phyloP scores from a whole-genome alignment of 23 tunicate genomes.

The Clavelina lepadiformis region DNA sequence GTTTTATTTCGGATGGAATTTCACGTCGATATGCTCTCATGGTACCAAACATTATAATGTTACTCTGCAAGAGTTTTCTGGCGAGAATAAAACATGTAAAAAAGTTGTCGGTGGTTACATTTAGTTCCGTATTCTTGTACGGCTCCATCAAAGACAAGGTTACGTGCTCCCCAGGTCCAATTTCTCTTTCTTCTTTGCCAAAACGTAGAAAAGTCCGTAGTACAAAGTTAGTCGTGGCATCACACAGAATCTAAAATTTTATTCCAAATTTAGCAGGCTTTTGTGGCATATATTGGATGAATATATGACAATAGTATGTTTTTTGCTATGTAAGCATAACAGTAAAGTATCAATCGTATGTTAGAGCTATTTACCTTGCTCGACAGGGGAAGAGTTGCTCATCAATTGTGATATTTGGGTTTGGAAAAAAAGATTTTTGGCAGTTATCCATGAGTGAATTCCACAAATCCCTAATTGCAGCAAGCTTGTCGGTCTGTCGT shows the following conservation, averaged over 20 bases:
- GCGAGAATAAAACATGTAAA: slow-evolving; percentile 4
- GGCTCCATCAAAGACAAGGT: slow-evolving; percentile 24
- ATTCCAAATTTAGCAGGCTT: slow-evolving; percentile 23
- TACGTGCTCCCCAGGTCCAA: slow-evolving; percentile 17
- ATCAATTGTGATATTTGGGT: slow-evolving; percentile 19
- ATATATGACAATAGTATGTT: no score
- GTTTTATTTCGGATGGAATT: slow-evolving; percentile 13
- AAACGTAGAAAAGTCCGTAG: slow-evolving; percentile 16
- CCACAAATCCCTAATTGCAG: slow-evolving; percentile 27
- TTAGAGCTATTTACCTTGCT: slow-evolving; percentile 11
- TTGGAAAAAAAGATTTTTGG: slow-evolving; percentile 29
- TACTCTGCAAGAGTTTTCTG: slow-evolving; percentile 8
- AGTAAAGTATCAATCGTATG: not conserved
- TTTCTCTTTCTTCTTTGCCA: slow-evolving; percentile 23
- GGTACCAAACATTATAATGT: slow-evolving; percentile 15
- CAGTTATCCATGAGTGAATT: slow-evolving; percentile 14
- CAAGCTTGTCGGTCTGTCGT: slow-evolving; percentile 28
- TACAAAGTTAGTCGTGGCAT: slow-evolving; percentile 17
- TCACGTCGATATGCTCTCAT: slow-evolving; percentile 25
- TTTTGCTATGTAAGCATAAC: no score
- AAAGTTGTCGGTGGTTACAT: slow-evolving; percentile 25
- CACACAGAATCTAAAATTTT: slow-evolving; percentile 16
- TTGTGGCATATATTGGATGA: slow-evolving; percentile 25
- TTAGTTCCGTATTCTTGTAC: slow-evolving; percentile 9
- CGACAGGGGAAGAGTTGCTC: slow-evolving; percentile 35